Base-by-base conservation (phyloP, 2,888 invertebrate species). In the Eristalis pertinax region DNA sequence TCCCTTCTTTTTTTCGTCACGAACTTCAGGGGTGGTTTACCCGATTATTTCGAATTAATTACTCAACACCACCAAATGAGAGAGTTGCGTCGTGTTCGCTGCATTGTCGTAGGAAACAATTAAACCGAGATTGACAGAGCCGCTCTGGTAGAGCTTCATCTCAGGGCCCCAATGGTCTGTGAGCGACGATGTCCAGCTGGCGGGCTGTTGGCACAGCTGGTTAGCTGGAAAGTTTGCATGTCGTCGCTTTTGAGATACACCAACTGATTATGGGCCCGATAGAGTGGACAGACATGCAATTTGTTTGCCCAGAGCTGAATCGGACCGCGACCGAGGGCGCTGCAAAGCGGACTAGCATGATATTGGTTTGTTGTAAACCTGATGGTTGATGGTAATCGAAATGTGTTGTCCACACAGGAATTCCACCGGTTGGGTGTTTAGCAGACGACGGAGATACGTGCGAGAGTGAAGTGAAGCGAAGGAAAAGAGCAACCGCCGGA, bases 31-130 rank as follows among this genome's bases (percentile, higher is more conserved):
- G 62, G 58, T 67, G 73, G 73, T 65, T 75, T 69, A 78, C 70
- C 78, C 78, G 86, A 78, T 83, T 86, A 83, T 86, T 86, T 83
- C 65, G 78, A 86, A 86, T 86, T 86, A 86, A 86, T 86, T 86
- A 83, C 86, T 68, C 86, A 72, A 86, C 86, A 86, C 86, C 78
- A 83, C n/a, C 74, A 75, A 86, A 86, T 82, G 82, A 78, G 69
- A 65, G 77, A 82, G 73, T 26, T 68, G 26, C 19, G 65, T 38
- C 41, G 58, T 81, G 81, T 80, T 84, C 76, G 62, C 50, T 77
- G 67, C 74, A 74, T 64, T 86, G 83, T 86, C 78, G 82, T 78
- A 86, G 86, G 86, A 86, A 86, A 83, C 86, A 83, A 86, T 82
- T 86, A 83, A 86, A 86, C 62, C 62, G 78, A 83, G 78, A 78